Conservation (phyloP, 2,888 invertebrate genomes). For the Disparrhopalites patrizii region DNA sequence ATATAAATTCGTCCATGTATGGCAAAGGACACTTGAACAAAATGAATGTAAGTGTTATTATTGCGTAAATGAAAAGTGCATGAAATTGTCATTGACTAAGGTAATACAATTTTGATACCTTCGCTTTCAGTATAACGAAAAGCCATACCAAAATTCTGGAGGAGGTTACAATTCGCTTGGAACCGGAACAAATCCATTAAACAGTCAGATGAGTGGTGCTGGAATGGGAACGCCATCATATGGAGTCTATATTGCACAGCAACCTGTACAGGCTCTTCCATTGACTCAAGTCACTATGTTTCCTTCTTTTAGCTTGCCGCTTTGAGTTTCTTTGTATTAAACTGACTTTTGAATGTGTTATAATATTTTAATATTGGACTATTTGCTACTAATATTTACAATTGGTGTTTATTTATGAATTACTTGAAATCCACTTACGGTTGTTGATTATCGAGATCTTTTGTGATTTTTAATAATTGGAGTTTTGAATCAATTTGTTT, state of each 20-base stretch:
- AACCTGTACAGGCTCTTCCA: constrained; percentile 48
- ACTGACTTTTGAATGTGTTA: neutral
- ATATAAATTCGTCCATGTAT: constrained; percentile 76
- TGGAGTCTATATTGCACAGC: constrained; percentile 46
- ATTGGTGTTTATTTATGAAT: too few relatives aligned
- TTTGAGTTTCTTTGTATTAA: constrained; percentile 7
- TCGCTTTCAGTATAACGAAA: constrained; percentile 42
- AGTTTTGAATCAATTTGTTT: too few relatives aligned
- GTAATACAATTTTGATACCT: neutral
- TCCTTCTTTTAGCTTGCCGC: constrained; percentile 29
- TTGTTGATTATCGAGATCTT: too few relatives aligned
- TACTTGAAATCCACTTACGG: too few relatives aligned
- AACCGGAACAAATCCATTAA: constrained; percentile 40
- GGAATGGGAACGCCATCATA: constrained; percentile 42
- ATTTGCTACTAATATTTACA: too few relatives aligned
- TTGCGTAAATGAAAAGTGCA: too few relatives aligned
- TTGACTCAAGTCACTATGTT: constrained; percentile 48
- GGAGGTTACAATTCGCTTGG: constrained; percentile 39
- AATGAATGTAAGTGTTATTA: constrained; percentile 70
- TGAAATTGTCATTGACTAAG: neutral
- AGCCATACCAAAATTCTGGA: constrained; percentile 37
- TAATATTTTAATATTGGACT: neutral
- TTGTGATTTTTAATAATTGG: neutral
- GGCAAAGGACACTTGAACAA: constrained; percentile 83
- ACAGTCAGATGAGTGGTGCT: constrained; percentile 42